phyloP scores from a whole-genome alignment of 2,113 vertebrate genomes.

The Labeo catla region DNA sequence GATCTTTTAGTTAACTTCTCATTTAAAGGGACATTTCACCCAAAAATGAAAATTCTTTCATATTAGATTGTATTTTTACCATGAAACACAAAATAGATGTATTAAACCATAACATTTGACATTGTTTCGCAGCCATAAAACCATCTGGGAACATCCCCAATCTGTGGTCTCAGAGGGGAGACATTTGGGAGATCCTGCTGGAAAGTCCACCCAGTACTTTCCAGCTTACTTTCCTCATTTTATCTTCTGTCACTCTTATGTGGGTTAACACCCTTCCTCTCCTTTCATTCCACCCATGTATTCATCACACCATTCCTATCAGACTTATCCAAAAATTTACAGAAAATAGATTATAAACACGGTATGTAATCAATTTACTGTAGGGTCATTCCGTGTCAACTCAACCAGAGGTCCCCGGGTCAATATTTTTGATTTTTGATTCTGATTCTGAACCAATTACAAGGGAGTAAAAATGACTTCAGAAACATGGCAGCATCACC shows the following conservation, averaged over 20 bases:
- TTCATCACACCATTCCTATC: neutral
- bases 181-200: slow-evolving; percentile 25
- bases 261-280: slow-evolving; percentile 42
- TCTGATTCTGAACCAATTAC: no score
- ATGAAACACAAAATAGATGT: neutral
- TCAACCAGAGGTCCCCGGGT: no score
- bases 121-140: neutral
- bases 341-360: no score
- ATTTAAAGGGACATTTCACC: neutral
- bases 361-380: no score
- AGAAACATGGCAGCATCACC: no score
- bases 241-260: slow-evolving; percentile 33
- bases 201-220: slow-evolving; percentile 54
- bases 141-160: slow-evolving; percentile 1
- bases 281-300: slow-evolving; percentile 23
- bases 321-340: neutral
- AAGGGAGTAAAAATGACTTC: no score
- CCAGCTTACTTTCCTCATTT: slow-evolving; percentile 42
- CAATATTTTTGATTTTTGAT: no score
- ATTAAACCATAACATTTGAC: neutral
- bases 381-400: no score
- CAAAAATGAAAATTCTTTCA: neutral
- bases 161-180: neutral
- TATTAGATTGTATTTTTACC: neutral
- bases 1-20: neutral